A percentile compares a stretch with the other conserved stretches of the same genome.
Evolutionary conservation across 1,140 invertebrate genomes (phyloP).

Genomic region (Lordiphosa mommai): DNA sequence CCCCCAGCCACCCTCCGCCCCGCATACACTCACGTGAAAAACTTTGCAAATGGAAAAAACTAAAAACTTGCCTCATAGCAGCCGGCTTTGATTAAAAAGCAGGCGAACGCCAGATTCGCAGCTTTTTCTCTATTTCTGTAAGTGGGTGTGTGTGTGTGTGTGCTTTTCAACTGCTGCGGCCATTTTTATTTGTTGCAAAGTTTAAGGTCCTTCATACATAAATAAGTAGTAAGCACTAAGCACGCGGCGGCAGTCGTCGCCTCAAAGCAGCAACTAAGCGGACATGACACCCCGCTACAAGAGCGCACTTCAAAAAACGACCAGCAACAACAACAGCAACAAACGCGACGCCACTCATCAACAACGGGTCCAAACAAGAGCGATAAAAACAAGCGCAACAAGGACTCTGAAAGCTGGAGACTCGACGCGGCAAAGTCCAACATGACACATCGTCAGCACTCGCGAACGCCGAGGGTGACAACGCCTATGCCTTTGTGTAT

Average conservation of each 20-base stretch:
- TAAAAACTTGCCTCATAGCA: slow-evolving; percentile 31
- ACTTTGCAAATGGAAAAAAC: slow-evolving; percentile 52
- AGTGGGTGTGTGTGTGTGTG: slow-evolving; percentile 2
- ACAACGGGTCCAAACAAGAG: slow-evolving; percentile 64
- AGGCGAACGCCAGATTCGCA: slow-evolving; percentile 44
- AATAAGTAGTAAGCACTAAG: slow-evolving; percentile 70
- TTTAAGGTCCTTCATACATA: slow-evolving; percentile 77
- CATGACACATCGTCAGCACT: slow-evolving; percentile 66
- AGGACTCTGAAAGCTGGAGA: slow-evolving; percentile 65
- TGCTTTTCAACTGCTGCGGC: slow-evolving; percentile 32
- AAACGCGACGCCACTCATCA: slow-evolving; percentile 61
- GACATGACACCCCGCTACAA: slow-evolving; percentile 71
- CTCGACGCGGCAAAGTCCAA: slow-evolving; percentile 25
- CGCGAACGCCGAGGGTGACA: slow-evolving; percentile 50
- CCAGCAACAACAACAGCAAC: slow-evolving; percentile 42
- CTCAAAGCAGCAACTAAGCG: slow-evolving; percentile 67
- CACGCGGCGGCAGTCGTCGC: slow-evolving; percentile 34
- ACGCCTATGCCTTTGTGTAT: slow-evolving; percentile 31
- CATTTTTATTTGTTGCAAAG: slow-evolving; percentile 71
- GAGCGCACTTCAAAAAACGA: slow-evolving; percentile 57
- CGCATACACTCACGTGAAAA: slow-evolving; percentile 50
- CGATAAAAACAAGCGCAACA: slow-evolving; percentile 76
- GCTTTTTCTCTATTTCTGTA: slow-evolving; percentile 16
- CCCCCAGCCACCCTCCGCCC: background rate
- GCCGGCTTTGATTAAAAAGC: slow-evolving; percentile 68